A percentile compares a stretch with the other conserved stretches of the same genome.
phyloP scores from a whole-genome alignment of 2,113 vertebrate species.

The Grantiella picta region DNA sequence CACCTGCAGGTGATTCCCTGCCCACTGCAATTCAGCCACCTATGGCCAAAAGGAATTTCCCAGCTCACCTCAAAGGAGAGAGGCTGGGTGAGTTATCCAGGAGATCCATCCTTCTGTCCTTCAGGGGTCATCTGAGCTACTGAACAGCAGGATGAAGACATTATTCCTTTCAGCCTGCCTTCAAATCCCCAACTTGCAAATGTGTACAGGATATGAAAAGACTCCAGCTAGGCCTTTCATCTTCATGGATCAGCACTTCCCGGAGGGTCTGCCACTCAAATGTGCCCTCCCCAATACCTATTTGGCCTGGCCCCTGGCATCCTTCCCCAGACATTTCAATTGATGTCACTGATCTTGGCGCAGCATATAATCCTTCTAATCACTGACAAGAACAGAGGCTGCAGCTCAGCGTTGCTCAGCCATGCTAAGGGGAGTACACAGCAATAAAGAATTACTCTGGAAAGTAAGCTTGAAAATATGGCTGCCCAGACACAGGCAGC shows the following conservation, averaged over 20 bases:
- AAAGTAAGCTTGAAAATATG: neutral
- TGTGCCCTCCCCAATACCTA: neutral
- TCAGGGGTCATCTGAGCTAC: neutral
- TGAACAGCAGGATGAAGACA: neutral
- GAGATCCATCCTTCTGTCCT: neutral
- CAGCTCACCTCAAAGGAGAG: neutral
- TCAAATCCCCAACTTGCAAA: neutral
- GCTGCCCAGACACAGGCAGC: neutral
- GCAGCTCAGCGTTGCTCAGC: neutral
- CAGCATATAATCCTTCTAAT: constrained; percentile 44
- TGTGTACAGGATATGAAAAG: neutral
- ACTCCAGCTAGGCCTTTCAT: neutral
- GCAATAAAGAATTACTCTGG: neutral
- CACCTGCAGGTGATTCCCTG: neutral
- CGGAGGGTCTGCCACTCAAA: neutral
- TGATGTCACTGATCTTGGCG: constrained; percentile 34
- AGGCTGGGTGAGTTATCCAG: neutral
- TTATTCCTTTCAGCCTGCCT: neutral
- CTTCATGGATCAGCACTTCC: neutral
- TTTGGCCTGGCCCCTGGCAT: neutral
- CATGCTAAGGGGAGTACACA: neutral
- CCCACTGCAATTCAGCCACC: neutral
- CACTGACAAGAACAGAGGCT: constrained; percentile 1
- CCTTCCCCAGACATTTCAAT: constrained; percentile 5
- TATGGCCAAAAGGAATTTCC: neutral